Evolutionary conservation across 1,140 invertebrate genomes (phyloP).

Genomic region (Maconellicoccus hirsutus): DNA sequence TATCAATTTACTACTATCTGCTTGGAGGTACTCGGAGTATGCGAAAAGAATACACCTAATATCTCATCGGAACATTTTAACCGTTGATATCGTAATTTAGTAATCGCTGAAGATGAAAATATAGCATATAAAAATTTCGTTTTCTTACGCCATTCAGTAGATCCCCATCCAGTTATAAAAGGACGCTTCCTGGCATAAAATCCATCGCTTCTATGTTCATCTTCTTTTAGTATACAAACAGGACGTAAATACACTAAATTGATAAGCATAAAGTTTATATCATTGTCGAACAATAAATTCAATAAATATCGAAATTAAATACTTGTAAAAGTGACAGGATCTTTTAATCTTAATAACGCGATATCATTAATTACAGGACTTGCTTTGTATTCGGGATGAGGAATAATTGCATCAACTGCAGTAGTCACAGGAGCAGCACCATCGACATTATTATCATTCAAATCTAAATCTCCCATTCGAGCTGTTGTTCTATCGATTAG

Average conservation of each 20-base stretch:
- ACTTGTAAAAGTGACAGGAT: slow-evolving; percentile 35
- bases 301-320: neutral
- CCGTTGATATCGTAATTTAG: slow-evolving; percentile 28
- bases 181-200: neutral
- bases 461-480: slow-evolving; percentile 37
- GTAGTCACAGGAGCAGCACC: slow-evolving; percentile 34
- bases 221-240: slow-evolving; percentile 1
- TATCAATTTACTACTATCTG: too few relatives aligned
- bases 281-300: neutral
- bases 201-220: neutral
- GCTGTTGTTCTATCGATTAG: slow-evolving; percentile 29
- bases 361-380: slow-evolving; percentile 38
- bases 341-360: slow-evolving; percentile 37
- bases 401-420: slow-evolving; percentile 30
- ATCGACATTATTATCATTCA: slow-evolving; percentile 32
- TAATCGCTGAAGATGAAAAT: slow-evolving; percentile 26
- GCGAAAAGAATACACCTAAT: too few relatives aligned
- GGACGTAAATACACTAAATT: neutral
- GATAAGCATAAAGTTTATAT: slow-evolving; percentile 32
- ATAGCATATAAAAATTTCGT: neutral
- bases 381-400: slow-evolving; percentile 36
- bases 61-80: too few relatives aligned
- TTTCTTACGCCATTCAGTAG: neutral
- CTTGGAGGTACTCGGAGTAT: too few relatives aligned
- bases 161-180: slow-evolving; percentile 6